Evolutionary conservation across 2,888 invertebrate genomes (phyloP).

Genomic region (Heterodera filipjevi): DNA sequence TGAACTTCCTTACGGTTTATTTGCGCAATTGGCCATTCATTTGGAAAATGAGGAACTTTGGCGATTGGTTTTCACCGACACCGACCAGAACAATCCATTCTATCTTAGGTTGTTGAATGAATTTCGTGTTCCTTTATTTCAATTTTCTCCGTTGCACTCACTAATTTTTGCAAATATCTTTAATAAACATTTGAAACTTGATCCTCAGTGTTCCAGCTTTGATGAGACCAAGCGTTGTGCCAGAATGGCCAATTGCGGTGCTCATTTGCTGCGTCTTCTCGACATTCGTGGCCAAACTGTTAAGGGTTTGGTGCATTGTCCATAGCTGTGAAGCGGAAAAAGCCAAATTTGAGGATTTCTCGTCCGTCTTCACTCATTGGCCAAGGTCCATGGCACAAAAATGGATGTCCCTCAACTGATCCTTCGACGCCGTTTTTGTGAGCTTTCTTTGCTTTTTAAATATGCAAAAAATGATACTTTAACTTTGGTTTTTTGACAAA

Average conservation of each 20-base stretch:
- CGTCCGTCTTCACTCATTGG: slow-evolving; percentile 44
- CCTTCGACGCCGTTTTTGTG: slow-evolving; percentile 60
- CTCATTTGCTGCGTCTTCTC: slow-evolving; percentile 61
- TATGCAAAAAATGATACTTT: no score
- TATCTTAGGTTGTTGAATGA: slow-evolving; percentile 46
- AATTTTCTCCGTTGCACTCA: background rate
- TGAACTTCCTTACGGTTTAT: slow-evolving; percentile 46
- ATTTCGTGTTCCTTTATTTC: background rate
- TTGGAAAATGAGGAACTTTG: slow-evolving; percentile 51
- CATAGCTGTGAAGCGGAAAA: background rate
- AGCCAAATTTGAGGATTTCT: slow-evolving; percentile 37
- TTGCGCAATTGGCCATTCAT: slow-evolving; percentile 44
- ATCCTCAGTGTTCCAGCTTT: slow-evolving; percentile 40
- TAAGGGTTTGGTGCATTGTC: slow-evolving; percentile 48
- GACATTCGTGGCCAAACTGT: slow-evolving; percentile 66
- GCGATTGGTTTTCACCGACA: slow-evolving; percentile 52
- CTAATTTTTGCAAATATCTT: background rate
- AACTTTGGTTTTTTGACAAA: no score
- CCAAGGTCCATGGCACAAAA: slow-evolving; percentile 45
- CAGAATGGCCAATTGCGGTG: slow-evolving; percentile 54
- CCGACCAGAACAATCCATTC: slow-evolving; percentile 46
- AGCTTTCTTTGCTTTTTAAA: no score
- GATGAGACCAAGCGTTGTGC: slow-evolving; percentile 48
- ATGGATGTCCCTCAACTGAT: slow-evolving; percentile 58
- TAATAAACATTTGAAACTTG: background rate